Conservation (phyloP, 2,113 vertebrate genomes). For the Motacilla tschutschensis region DNA sequence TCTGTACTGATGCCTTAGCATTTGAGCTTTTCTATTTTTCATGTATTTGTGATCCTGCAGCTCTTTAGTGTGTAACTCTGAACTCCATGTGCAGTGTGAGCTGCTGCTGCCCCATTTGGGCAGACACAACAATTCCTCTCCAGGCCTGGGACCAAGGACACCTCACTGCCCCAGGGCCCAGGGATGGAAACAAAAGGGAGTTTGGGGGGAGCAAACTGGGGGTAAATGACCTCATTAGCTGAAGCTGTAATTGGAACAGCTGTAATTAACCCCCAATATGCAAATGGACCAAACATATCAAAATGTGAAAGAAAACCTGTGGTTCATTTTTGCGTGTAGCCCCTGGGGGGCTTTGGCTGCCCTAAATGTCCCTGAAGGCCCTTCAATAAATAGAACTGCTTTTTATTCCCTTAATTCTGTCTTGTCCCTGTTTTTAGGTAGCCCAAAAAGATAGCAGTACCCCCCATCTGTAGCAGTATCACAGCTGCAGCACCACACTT, state of each 20-base stretch:
- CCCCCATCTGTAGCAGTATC: accelerated
- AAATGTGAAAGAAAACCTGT: accelerated
- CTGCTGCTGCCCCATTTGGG: neutral
- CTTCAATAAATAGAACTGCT: neutral
- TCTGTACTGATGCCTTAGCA: neutral
- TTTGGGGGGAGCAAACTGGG: neutral
- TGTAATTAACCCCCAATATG: too few species aligned
- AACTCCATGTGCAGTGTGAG: accelerated
- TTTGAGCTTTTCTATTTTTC: neutral
- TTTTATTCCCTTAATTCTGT: neutral
- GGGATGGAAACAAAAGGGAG: neutral
- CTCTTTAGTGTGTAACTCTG: accelerated
- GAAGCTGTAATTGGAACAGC: neutral
- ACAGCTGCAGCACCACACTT: accelerated
- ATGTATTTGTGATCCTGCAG: accelerated
- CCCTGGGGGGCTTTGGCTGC: accelerated
- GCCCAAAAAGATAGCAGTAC: accelerated
- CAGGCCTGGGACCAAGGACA: neutral
- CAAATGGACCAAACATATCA: neutral
- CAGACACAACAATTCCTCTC: neutral
- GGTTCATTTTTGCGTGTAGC: accelerated
- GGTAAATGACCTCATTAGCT: neutral
- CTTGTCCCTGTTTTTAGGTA: neutral
- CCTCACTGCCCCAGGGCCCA: neutral
- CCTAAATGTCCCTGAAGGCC: neutral